Evolutionary conservation across 2,797 vertebrate species (phyloP).

Genomic region (Pangasius krempfi): DNA sequence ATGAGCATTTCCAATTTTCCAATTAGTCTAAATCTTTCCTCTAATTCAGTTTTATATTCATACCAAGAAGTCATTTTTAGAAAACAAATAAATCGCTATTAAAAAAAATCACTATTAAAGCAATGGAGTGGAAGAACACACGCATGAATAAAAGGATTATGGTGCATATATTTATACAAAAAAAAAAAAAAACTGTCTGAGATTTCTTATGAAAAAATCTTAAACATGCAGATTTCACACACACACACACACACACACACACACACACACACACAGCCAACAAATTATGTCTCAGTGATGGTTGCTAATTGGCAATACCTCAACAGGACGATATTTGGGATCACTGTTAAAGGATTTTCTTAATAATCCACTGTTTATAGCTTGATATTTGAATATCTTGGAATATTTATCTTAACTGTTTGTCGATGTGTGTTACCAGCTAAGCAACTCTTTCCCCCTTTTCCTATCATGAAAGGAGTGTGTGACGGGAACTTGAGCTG

Average conservation of each 20-base stretch:
- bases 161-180: background rate
- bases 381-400: background rate
- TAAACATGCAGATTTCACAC: background rate
- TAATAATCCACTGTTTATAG: background rate
- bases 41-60: background rate
- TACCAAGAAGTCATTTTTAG: conserved; percentile 4
- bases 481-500: background rate
- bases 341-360: no score
- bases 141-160: background rate
- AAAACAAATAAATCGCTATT: background rate
- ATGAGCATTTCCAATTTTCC: background rate
- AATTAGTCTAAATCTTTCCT: background rate
- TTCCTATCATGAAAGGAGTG: background rate
- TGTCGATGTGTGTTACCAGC: background rate
- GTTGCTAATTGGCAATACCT: no score
- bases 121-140: background rate
- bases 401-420: background rate
- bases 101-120: background rate
- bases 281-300: no score
- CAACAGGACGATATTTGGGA: no score
- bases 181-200: background rate
- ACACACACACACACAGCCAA: background rate
- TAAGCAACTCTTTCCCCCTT: background rate
- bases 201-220: background rate
- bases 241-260: background rate